Evolutionary conservation across 2,888 invertebrate genomes (phyloP).

Genomic region (Heliothis peltigera): DNA sequence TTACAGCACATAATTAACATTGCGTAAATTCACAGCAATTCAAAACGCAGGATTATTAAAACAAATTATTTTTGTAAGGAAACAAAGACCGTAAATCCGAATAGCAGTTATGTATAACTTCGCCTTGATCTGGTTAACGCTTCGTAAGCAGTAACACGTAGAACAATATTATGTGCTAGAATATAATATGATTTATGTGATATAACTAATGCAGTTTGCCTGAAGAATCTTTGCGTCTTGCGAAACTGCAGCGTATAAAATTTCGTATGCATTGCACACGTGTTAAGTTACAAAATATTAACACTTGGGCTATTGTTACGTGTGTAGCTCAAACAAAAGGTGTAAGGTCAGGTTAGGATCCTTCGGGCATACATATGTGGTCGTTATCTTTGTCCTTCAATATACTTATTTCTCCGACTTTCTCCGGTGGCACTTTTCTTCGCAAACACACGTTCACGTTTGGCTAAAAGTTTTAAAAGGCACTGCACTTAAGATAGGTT

Average conservation of each 20-base stretch:
- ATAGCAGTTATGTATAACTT: constrained; percentile 60
- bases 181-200: constrained; percentile 51
- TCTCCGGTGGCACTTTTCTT: neutral
- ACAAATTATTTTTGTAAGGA: constrained; percentile 52
- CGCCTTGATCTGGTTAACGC: constrained; percentile 69
- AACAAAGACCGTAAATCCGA: constrained; percentile 62
- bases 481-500: constrained; percentile 35
- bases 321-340: constrained; percentile 10
- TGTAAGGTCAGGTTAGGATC: constrained; percentile 22
- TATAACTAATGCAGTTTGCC: constrained; percentile 21
- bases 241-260: constrained; percentile 20
- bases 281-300: constrained; percentile 11
- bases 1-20: constrained; percentile 19
- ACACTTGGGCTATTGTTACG: neutral
- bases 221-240: constrained; percentile 20
- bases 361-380: constrained; percentile 15
- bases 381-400: constrained; percentile 28
- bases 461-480: constrained; percentile 28
- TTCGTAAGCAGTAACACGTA: constrained; percentile 49
- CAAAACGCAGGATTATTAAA: constrained; percentile 16
- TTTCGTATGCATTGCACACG: constrained; percentile 6
- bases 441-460: neutral
- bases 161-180: constrained; percentile 33
- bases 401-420: constrained; percentile 3
- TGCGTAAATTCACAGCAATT: constrained; percentile 9